Base-by-base conservation (phyloP, 2,888 invertebrate genomes). In the Acanthosepion lycidas region DNA sequence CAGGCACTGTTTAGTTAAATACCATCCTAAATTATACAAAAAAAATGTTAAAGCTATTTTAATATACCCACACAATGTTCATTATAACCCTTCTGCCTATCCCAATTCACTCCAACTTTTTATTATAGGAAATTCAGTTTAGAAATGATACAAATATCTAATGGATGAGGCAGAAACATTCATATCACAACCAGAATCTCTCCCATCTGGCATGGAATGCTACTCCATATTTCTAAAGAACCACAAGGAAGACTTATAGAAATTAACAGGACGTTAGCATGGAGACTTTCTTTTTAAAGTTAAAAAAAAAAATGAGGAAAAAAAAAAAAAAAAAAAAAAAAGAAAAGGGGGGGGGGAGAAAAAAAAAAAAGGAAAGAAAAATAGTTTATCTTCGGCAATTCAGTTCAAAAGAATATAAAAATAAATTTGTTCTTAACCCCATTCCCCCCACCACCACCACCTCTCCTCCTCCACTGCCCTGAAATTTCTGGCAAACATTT, bases 181-280 rank as follows among this genome's bases (percentile, higher is more conserved):
- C 78, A 78, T 33, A n/a, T 78, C 78, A 78, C 78, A 78, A 78
- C 78, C 78, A 78, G 78, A 78, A 78, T 78, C 78, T 78, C 78
- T 78, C 78, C 78, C n/a, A 78, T 78, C 78, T 78, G 78, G 78
- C n/a, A 78, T 78, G 78, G 78, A 78, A 78, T 78, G 78, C 78
- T n/a, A 78, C 78, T 78, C 78, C 78, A 78, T 15, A n/a, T 78
- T 78, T 78, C n/a, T n/a, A 15, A 33, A n/a, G n/a, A 78, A 78
- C n/a, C 18, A 78, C 15, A 78, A 78, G n/a, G n/a, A 78, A 78
- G n/a, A 78, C n/a, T n/a, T 78, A 28, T 78, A 78, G n/a, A 78
- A 78, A 78, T n/a, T 12, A 78, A 78, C n/a, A 78, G 18, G 78
- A 78, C n/a, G n/a, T 78, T 78, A n/a, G n/a, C n/a, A 15, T n/a